Evolutionary conservation across 2,113 vertebrate species (phyloP).

Genomic region (Lophochroa leadbeateri): DNA sequence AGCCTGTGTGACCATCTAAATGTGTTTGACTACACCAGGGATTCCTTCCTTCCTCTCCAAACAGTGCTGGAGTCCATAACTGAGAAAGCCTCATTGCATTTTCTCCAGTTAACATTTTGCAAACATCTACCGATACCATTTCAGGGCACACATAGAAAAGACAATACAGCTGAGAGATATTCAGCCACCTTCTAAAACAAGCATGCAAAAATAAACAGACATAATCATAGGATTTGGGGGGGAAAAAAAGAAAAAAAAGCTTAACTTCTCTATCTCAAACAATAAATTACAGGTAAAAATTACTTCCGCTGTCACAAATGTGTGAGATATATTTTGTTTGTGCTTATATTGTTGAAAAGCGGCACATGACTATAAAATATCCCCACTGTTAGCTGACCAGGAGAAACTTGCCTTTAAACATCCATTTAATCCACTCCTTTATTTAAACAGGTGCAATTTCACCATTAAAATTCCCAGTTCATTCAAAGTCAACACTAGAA

Average conservation of each 20-base stretch:
- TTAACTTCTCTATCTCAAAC: background rate
- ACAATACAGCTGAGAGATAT: background rate
- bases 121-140: background rate
- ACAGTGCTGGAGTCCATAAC: background rate
- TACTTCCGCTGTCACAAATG: background rate
- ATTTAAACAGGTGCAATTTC: background rate
- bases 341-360: background rate
- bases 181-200: background rate
- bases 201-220: background rate
- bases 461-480: background rate
- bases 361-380: background rate
- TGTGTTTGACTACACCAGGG: background rate
- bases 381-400: background rate
- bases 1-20: background rate
- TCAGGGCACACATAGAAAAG: background rate
- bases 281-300: background rate
- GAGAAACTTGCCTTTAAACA: background rate
- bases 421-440: background rate
- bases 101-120: background rate
- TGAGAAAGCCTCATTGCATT: background rate
- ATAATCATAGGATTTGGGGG: background rate
- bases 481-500: background rate
- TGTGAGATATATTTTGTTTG: background rate
- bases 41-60: background rate
- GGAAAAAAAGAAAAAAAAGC: background rate